These are phyloP conservation scores for Tetropium fuscum DNA, from an alignment of 2,888 invertebrate genomes.

Conservation along the genomic window DNA sequence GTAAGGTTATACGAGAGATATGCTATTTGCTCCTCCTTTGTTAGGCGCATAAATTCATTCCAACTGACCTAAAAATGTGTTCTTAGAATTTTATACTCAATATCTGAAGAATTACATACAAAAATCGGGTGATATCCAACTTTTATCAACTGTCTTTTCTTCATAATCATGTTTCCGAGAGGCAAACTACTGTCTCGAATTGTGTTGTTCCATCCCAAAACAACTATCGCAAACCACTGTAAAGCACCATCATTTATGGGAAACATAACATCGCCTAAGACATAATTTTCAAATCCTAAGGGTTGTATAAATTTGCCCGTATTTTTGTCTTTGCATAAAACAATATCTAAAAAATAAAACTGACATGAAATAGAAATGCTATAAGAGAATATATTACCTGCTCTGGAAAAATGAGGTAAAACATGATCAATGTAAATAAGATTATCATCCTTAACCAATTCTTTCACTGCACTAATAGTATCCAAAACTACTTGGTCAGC, in stretches of 20 bases:
- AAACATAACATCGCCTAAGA: conserved; percentile 67
- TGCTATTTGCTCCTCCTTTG: conserved; percentile 38
- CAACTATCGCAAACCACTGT: conserved; percentile 71
- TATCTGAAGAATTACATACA: conserved; percentile 62
- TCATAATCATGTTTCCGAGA: conserved; percentile 72
- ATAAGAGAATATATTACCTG: conserved; percentile 64
- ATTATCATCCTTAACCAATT: conserved; percentile 67
- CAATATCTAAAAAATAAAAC: conserved; percentile 55
- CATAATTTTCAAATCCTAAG: conserved; percentile 66
- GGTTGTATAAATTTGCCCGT: conserved; percentile 68
- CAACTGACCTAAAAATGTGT: conserved; percentile 55
- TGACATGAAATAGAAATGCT: not conserved
- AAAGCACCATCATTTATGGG: conserved; percentile 47
- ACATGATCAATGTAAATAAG: conserved; percentile 71
- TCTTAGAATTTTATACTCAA: no score
- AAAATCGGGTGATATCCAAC: conserved; percentile 72
- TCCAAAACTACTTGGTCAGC: conserved; percentile 73
- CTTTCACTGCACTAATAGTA: conserved; percentile 67
- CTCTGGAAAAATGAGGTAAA: conserved; percentile 76
- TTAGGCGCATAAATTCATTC: conserved; percentile 46
- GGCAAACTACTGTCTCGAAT: conserved; percentile 67
- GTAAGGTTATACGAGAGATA: conserved; percentile 41
- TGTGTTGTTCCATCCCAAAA: conserved; percentile 74
- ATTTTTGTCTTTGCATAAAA: conserved; percentile 63
- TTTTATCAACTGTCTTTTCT: conserved; percentile 73